A percentile compares a stretch with the other conserved stretches of the same genome.
Evolutionary conservation across 1,140 invertebrate species (phyloP).

Genomic region (Agraylea sexmaculata): DNA sequence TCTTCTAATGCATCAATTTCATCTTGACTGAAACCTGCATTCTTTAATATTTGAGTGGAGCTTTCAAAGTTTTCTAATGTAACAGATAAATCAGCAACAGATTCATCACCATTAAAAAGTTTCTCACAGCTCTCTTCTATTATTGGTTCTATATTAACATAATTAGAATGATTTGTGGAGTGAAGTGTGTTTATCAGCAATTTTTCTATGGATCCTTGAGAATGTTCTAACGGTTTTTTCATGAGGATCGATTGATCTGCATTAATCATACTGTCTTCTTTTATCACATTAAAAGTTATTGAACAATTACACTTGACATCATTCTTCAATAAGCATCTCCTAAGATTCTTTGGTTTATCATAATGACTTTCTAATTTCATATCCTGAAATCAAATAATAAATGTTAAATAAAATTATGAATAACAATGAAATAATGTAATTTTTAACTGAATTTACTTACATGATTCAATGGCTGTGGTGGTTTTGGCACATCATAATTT

Average conservation of each 20-base stretch:
- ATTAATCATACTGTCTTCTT: not conserved
- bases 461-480: conserved; percentile 45
- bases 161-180: conserved; percentile 37
- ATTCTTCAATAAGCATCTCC: conserved; percentile 45
- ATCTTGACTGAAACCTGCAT: conserved; percentile 43
- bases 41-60: conserved; percentile 49
- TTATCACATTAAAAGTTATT: not conserved
- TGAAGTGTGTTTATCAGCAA: not conserved
- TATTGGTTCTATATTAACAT: conserved; percentile 48
- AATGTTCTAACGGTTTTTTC: not conserved
- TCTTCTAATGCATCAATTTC: conserved; percentile 40
- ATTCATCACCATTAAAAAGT: conserved; percentile 45
- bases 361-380: conserved; percentile 41
- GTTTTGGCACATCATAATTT: conserved; percentile 66
- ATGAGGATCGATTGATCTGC: not conserved
- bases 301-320: conserved; percentile 12
- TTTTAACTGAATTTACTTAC: conserved; percentile 23
- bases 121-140: conserved; percentile 23
- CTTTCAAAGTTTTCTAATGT: conserved; percentile 64
- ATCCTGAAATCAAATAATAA: conserved; percentile 1
- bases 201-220: not conserved
- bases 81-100: conserved; percentile 58
- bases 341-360: conserved; percentile 64
- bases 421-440: not conserved
- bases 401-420: conserved; percentile 1